Evolutionary conservation across 2,888 invertebrate genomes (phyloP).

Genomic region (Melanostoma mellinum): DNA sequence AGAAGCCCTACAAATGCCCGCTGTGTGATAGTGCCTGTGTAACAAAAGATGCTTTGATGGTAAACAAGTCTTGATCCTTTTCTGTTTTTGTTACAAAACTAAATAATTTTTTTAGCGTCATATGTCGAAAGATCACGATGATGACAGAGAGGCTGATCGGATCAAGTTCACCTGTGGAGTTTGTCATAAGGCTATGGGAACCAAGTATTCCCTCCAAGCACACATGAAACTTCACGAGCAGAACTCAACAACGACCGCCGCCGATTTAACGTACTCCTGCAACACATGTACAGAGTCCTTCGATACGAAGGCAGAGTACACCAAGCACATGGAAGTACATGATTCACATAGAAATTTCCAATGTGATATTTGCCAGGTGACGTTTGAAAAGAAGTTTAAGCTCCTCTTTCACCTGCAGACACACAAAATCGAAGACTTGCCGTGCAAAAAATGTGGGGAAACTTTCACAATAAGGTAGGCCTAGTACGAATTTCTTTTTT

Average conservation of each 20-base stretch:
- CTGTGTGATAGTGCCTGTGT: constrained; percentile 66
- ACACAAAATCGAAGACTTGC: constrained; percentile 70
- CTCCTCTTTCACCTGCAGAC: constrained; percentile 70
- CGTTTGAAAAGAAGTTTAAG: constrained; percentile 71
- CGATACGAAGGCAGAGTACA: constrained; percentile 50
- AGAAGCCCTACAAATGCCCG: constrained; percentile 70
- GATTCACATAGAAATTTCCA: constrained; percentile 63
- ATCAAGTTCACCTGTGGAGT: constrained; percentile 67
- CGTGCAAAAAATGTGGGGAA: constrained; percentile 70
- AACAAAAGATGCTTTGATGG: constrained; percentile 68
- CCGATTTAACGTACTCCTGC: constrained; percentile 60
- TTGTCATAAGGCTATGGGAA: constrained; percentile 65
- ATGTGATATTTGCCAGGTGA: constrained; percentile 69
- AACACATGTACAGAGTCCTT: constrained; percentile 63
- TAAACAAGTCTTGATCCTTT: background rate
- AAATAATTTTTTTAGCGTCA: constrained; percentile 51
- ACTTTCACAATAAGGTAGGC: constrained; percentile 66
- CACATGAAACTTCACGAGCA: constrained; percentile 70
- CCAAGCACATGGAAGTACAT: constrained; percentile 64
- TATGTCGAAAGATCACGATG: constrained; percentile 68
- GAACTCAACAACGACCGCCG: constrained; percentile 20
- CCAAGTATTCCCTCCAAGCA: constrained; percentile 61
- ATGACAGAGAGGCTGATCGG: constrained; percentile 64
- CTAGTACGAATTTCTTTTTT: background rate
- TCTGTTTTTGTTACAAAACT: background rate